Evolutionary conservation across 2,888 invertebrate species (phyloP).

Genomic region (Polyommatus iphigenia): DNA sequence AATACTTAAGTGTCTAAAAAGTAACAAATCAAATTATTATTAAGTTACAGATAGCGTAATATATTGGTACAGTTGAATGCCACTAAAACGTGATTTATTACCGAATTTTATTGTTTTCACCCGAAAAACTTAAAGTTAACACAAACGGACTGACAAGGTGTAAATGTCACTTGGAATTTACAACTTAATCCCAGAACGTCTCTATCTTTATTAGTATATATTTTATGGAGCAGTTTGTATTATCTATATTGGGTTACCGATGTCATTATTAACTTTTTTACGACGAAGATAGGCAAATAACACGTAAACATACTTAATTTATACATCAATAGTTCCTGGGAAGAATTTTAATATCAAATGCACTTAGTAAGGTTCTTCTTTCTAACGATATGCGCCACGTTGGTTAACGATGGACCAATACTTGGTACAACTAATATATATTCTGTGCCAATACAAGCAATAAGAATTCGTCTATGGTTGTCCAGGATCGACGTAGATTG

Average conservation of each 20-base stretch:
- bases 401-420: too few species aligned
- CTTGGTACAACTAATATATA: too few species aligned
- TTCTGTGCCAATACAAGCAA: too few species aligned
- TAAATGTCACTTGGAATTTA: conserved; percentile 24
- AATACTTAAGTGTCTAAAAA: too few species aligned
- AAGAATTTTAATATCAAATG: conserved; percentile 4
- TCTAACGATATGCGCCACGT: background rate
- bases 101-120: background rate
- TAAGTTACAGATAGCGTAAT: background rate
- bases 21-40: too few species aligned
- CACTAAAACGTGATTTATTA: background rate
- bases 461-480: too few species aligned
- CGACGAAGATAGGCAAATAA: conserved; percentile 22
- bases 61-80: background rate
- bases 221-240: conserved; percentile 10
- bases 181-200: conserved; percentile 20
- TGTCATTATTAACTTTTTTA: conserved; percentile 28
- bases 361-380: background rate
- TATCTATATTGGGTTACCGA: conserved; percentile 20
- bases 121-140: conserved; percentile 3
- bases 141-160: conserved; percentile 23
- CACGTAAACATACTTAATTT: conserved; percentile 21
- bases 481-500: too few species aligned
- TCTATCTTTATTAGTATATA: conserved; percentile 7
- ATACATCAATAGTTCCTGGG: conserved; percentile 13